Conservation (phyloP, 2,113 vertebrate genomes). For the Oceanodroma tethys region DNA sequence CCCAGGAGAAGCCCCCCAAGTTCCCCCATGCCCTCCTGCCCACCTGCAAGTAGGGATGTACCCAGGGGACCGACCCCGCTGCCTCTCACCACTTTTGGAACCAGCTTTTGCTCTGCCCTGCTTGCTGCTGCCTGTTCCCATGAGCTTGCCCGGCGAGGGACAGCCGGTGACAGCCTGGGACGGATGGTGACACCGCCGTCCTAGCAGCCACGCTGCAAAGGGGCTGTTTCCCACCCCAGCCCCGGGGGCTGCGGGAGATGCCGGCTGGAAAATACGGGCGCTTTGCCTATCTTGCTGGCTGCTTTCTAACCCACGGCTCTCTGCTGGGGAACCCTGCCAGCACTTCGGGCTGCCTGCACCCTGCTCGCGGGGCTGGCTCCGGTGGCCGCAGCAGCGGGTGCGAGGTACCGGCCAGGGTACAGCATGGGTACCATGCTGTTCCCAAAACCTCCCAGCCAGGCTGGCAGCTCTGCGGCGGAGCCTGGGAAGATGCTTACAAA, state of each 20-base stretch:
- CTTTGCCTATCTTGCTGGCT: not conserved
- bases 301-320: not conserved
- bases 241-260: not conserved
- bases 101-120: accelerated
- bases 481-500: not conserved
- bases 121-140: not conserved
- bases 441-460: not conserved
- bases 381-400: not conserved
- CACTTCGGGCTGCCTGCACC: not conserved
- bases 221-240: not conserved
- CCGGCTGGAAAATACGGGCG: not conserved
- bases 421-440: not conserved
- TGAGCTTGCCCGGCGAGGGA: accelerated
- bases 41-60: not conserved
- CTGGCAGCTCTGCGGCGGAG: not conserved
- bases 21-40: accelerated
- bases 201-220: accelerated
- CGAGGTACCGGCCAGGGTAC: accelerated
- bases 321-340: not conserved
- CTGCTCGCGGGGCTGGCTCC: accelerated
- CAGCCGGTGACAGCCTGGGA: not conserved
- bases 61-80: not conserved
- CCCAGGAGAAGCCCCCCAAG: not conserved
- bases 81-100: not conserved
- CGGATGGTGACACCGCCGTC: accelerated